Evolutionary conservation across 2,113 vertebrate genomes (phyloP).

Genomic region (Erpornis zantholeuca): DNA sequence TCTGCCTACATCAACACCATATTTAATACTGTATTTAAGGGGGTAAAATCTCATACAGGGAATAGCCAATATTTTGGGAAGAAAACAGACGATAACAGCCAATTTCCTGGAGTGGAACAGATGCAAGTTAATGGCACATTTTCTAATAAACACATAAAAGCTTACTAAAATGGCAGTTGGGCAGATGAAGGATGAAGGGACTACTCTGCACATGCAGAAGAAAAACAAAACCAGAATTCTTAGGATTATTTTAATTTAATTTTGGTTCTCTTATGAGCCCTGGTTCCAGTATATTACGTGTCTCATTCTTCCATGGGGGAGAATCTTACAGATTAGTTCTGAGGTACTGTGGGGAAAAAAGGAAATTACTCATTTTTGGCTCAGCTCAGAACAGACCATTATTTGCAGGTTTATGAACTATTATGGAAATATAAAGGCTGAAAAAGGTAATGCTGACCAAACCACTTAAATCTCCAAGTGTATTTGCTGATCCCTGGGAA

Average conservation of each 20-base stretch:
- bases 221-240: background rate
- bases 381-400: background rate
- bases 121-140: background rate
- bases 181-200: background rate
- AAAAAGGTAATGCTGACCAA: background rate
- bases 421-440: background rate
- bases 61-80: background rate
- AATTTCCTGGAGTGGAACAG: constrained; percentile 13
- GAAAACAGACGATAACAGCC: background rate
- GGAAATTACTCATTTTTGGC: constrained; percentile 35
- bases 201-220: background rate
- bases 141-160: background rate
- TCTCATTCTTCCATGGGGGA: background rate
- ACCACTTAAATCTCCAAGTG: background rate
- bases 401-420: constrained; percentile 21
- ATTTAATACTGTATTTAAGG: background rate
- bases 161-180: background rate
- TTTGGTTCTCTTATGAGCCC: background rate
- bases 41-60: background rate
- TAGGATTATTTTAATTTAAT: background rate
- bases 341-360: background rate
- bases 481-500: background rate
- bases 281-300: background rate
- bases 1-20: background rate
- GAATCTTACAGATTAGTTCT: background rate